Evolutionary conservation across 2,113 vertebrate genomes (phyloP).

Genomic region (Empidonax traillii): DNA sequence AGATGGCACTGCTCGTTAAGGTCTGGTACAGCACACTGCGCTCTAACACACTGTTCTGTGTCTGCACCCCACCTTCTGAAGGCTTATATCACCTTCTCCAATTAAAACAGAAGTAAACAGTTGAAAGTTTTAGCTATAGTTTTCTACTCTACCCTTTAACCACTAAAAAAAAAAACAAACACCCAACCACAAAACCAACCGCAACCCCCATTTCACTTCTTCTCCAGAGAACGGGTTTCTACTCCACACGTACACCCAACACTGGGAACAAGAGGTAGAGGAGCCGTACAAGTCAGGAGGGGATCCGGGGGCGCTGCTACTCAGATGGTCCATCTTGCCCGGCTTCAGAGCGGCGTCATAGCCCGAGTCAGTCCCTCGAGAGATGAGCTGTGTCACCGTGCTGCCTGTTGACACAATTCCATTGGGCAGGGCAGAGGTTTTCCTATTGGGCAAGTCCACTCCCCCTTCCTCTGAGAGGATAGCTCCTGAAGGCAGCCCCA

Average conservation of each 20-base stretch:
- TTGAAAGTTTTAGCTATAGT: not conserved
- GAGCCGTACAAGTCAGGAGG: conserved; percentile 89
- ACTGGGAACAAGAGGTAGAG: conserved; percentile 16
- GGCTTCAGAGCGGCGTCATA: conserved; percentile 88
- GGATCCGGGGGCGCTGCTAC: conserved; percentile 89
- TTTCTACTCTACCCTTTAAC: not conserved
- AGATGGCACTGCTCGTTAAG: not conserved
- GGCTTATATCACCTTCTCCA: not conserved
- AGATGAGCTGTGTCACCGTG: conserved; percentile 86
- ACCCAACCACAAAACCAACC: not conserved
- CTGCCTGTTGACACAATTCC: conserved; percentile 82
- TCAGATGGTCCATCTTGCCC: conserved; percentile 87
- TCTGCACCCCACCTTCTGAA: not conserved
- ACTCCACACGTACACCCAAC: not conserved
- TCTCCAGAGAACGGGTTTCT: not conserved
- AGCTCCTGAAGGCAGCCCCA: conserved; percentile 84
- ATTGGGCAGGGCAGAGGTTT: conserved; percentile 87
- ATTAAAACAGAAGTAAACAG: not conserved
- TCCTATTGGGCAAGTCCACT: conserved; percentile 84
- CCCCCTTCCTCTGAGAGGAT: conserved; percentile 87
- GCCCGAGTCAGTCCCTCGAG: conserved; percentile 86
- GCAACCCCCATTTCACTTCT: not conserved
- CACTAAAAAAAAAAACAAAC: not conserved
- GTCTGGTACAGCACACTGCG: not conserved
- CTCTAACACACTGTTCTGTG: not conserved